Evolutionary conservation across 1,140 invertebrate genomes (phyloP), one percentile per base, ranked within the genome.

Genomic region (Brachionus manjavacas): DNA sequence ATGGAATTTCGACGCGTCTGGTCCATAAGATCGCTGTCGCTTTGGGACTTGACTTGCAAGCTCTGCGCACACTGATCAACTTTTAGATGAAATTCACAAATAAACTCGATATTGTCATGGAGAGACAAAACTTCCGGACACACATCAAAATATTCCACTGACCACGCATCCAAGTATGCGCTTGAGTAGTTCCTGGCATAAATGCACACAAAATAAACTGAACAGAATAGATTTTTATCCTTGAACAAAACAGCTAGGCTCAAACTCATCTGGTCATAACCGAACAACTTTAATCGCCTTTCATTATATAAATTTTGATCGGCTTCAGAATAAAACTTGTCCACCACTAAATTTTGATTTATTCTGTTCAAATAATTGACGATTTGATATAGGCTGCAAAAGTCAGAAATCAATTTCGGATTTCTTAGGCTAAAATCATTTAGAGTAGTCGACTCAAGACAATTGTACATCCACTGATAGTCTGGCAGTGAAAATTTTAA

Each of bases 191-290:
- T 49, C 4, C 28, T 76, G 20, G 41, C 41, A 28, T 76, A 76
- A 12, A 46, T 76, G 41, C 72, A 76, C n/a, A 76, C 72, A 76
- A 49, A 76, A 28, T 76, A 76, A 4, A 76, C 72, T 28, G 41
- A 49, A 49, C 72, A 76, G 25, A 46, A 76, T 12, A 49, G 52
- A 25, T 20, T 52, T 76, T 76, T 76, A 20, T 76, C 41, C 12
- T 25, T 49, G 7, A 49, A 49, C 28, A 49, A 7, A 8, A 14
- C 12, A 11, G 3, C 41, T 25, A 49, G 25, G 4, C 20, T 28
- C 9, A 76, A 14, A 8, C 23, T 25, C 12, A 76, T 46, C 20
- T 76, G 41, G 12, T 76, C 72, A 20, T 25, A 9, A 25, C 4
- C 41, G 12, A 76, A 76, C 8, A 76, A 23, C 23, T 35, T 76